These are phyloP conservation scores for Carpatolechia fugitivella DNA, from an alignment of 2,888 invertebrate genomes.

Conservation along the genomic window DNA sequence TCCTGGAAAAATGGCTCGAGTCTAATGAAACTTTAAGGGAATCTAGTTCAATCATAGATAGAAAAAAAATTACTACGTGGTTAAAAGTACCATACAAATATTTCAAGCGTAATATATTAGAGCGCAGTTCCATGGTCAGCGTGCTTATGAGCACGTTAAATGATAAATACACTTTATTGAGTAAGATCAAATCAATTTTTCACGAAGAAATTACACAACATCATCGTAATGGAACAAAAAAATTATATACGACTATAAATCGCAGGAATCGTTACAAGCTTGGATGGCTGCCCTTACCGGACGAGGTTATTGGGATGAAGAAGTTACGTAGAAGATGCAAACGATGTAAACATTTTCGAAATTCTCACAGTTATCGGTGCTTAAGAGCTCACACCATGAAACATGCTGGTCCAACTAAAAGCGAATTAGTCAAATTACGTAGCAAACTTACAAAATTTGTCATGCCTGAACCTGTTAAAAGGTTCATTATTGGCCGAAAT, in stretches of 20 bases:
- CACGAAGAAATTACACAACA: slow-evolving; percentile 46
- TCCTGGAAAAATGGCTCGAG: slow-evolving; percentile 27
- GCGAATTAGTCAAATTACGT: slow-evolving; percentile 22
- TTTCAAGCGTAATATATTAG: slow-evolving; percentile 50
- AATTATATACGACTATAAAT: slow-evolving; percentile 55
- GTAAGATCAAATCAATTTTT: slow-evolving; percentile 39
- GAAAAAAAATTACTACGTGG: slow-evolving; percentile 25
- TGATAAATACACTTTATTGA: slow-evolving; percentile 18
- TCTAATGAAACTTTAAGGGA: slow-evolving; percentile 29
- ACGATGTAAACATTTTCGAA: slow-evolving; percentile 49
- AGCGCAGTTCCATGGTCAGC: slow-evolving; percentile 50
- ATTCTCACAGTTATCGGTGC: slow-evolving; percentile 60
- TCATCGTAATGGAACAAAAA: slow-evolving; percentile 47
- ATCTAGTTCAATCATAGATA: slow-evolving; percentile 19
- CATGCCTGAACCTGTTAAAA: neutral
- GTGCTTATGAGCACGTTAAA: slow-evolving; percentile 31
- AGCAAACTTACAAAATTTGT: neutral
- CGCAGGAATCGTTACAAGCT: slow-evolving; percentile 42
- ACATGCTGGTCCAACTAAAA: slow-evolving; percentile 56
- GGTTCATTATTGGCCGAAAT: neutral
- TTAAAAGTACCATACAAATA: slow-evolving; percentile 45
- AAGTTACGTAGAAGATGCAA: neutral
- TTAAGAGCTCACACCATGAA: slow-evolving; percentile 58
- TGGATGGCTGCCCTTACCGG: slow-evolving; percentile 43
- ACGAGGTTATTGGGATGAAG: neutral